phyloP scores from a whole-genome alignment of 2,888 invertebrate species.

The Dynastes hyllus region DNA sequence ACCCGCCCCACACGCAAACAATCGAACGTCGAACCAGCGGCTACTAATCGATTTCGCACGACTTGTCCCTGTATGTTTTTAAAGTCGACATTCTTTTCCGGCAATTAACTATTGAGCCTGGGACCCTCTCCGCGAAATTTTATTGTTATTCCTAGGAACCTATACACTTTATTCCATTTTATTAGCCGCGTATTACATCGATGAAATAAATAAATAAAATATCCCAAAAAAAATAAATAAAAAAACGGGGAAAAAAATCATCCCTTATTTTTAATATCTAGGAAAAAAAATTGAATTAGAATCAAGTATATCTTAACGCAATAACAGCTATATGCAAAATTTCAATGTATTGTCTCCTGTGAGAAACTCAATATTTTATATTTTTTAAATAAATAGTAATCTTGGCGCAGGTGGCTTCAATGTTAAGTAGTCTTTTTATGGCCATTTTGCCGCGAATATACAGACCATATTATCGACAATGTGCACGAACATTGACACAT shows the following conservation, averaged over 20 bases:
- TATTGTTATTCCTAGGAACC: constrained; percentile 17
- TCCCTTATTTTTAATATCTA: not conserved
- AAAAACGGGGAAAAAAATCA: no score
- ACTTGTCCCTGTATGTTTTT: constrained; percentile 57
- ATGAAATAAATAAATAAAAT: not conserved
- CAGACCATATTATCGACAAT: constrained; percentile 7
- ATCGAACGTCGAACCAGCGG: constrained; percentile 49
- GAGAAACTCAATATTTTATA: constrained; percentile 12
- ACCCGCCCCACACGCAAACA: constrained; percentile 43
- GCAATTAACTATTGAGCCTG: constrained; percentile 42
- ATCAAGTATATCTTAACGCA: not conserved
- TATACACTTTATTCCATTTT: not conserved
- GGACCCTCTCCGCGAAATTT: constrained; percentile 6
- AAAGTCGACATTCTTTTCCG: constrained; percentile 57
- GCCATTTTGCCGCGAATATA: constrained; percentile 16
- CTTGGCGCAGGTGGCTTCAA: constrained; percentile 21
- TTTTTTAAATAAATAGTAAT: constrained; percentile 13
- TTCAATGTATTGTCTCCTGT: constrained; percentile 6
- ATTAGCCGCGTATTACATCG: not conserved
- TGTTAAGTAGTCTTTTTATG: constrained; percentile 18
- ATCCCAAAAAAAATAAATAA: not conserved
- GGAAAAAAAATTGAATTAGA: not conserved
- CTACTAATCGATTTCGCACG: constrained; percentile 58
- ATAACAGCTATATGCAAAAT: constrained; percentile 10
- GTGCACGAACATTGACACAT: constrained; percentile 26